A percentile compares a stretch with the other conserved stretches of the same genome.
Evolutionary conservation across 2,888 invertebrate genomes (phyloP).

Genomic region (Scaeva pyrastri): DNA sequence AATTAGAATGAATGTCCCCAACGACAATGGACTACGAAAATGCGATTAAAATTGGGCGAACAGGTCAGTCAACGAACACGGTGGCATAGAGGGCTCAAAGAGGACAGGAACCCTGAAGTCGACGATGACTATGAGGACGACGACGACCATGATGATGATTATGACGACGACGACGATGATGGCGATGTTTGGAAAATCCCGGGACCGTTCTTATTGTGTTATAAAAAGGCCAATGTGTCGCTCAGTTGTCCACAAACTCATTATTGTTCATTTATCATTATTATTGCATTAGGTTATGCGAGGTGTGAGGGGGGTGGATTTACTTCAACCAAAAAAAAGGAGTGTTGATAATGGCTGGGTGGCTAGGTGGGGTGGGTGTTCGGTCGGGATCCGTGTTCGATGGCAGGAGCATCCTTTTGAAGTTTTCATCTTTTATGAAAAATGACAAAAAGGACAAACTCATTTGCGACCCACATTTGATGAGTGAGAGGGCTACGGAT

Average conservation of each 20-base stretch:
- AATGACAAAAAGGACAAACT: slow-evolving; percentile 75
- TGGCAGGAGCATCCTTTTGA: slow-evolving; percentile 48
- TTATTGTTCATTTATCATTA: slow-evolving; percentile 76
- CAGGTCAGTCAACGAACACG: slow-evolving; percentile 33
- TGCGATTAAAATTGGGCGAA: slow-evolving; percentile 70
- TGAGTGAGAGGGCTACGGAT: slow-evolving; percentile 17
- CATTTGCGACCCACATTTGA: slow-evolving; percentile 73
- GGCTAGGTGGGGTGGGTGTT: too few relatives aligned
- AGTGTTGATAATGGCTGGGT: slow-evolving; percentile 36
- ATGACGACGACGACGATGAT: slow-evolving; percentile 3
- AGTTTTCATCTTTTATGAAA: slow-evolving; percentile 73
- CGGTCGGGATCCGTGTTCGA: background rate
- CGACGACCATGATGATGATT: background rate
- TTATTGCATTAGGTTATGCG: slow-evolving; percentile 70
- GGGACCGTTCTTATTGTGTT: slow-evolving; percentile 62
- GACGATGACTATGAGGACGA: background rate
- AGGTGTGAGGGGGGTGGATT: slow-evolving; percentile 32
- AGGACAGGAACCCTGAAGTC: background rate
- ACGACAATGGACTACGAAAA: slow-evolving; percentile 71
- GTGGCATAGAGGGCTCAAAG: background rate
- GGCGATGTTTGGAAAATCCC: slow-evolving; percentile 46
- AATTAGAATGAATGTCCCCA: slow-evolving; percentile 73
- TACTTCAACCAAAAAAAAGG: slow-evolving; percentile 3
- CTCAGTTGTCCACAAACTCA: slow-evolving; percentile 75
- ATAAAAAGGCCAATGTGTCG: slow-evolving; percentile 74